Base-by-base conservation (phyloP, 2,888 invertebrate genomes). In the Aradus depressus region DNA sequence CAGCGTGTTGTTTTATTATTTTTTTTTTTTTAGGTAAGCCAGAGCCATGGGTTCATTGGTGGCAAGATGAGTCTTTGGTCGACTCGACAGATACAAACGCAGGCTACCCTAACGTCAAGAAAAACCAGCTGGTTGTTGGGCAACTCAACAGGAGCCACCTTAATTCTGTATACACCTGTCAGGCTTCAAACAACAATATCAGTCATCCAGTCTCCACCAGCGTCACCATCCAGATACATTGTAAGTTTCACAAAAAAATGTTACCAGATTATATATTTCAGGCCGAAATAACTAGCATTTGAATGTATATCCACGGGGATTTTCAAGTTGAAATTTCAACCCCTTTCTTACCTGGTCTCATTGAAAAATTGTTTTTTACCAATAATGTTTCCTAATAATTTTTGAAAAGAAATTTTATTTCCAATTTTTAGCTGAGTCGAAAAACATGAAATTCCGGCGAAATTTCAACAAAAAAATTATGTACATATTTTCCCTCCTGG, bases 11-110 rank as follows among this genome's bases (percentile, higher is more conserved):
- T 37, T 8, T 42, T 22, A n/a, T 22, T 21, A 8, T 37, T 19
- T 16, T 8, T 19, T 23, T n/a, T 48, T 37, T 70, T 68, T 18
- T 68, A 85, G 85, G 85, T 60, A 76, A 75, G 58, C 86, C 86
- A 12, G 73, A 75, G 50, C 84, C 86, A 12, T 72, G 73, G 52
- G 79, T 86, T 54, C 77, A 77, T 60, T 86, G 86, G 86, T 84
- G 81, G 77, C 73, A 81, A 58, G 82, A 81, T 62, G 79, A 75
- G 51, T 72, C 70, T 43, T 70, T 80, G 38, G 67, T 81, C 38
- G 79, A 80, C 60, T 75, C 78, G 3, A 70, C 71, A 42, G 77
- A 75, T 62, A 72, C 70, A 28, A 62, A 62, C 14, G 70, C 70
- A 28, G 70, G 69, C 18, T 72, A 70, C 54, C 68, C 68, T 56